Conservation (phyloP, 2,888 invertebrate genomes). For the Temnothorax ravouxi region DNA sequence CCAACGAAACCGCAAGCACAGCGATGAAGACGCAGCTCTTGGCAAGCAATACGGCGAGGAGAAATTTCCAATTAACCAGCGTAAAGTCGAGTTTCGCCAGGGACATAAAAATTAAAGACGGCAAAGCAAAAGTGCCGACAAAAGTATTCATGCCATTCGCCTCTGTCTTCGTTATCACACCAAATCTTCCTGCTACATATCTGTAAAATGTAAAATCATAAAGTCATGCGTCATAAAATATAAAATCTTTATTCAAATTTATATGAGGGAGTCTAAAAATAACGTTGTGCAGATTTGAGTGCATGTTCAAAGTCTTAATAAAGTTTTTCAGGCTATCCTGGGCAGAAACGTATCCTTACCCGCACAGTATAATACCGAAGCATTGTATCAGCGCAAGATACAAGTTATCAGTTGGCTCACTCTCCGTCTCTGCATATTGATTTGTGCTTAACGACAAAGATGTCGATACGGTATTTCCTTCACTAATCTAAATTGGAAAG, state of each 20-base stretch:
- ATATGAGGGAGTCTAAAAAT: neutral
- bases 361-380: conserved; percentile 96
- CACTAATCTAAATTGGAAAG: conserved; percentile 46
- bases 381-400: conserved; percentile 97
- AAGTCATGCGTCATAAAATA: neutral
- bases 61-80: conserved; percentile 96
- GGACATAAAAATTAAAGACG: conserved; percentile 96
- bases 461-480: conserved; percentile 38
- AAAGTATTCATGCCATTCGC: conserved; percentile 96
- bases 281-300: neutral
- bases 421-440: conserved; percentile 24
- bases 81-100: conserved; percentile 94
- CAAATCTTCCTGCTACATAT: conserved; percentile 94
- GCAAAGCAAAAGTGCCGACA: conserved; percentile 97
- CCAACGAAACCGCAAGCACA: conserved; percentile 92
- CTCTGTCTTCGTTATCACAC: conserved; percentile 93
- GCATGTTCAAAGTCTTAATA: neutral
- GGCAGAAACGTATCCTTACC: conserved; percentile 88
- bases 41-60: conserved; percentile 94
- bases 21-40: conserved; percentile 95
- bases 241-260: conserved; percentile 7
- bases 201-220: conserved; percentile 85
- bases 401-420: conserved; percentile 90
- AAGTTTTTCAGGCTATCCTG: neutral
- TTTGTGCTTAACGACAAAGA: conserved; percentile 15